A percentile compares a stretch with the other conserved stretches of the same genome.
These are phyloP conservation scores for Amblyraja radiata DNA, from an alignment of 2,797 vertebrate genomes.

Conservation along the genomic window DNA sequence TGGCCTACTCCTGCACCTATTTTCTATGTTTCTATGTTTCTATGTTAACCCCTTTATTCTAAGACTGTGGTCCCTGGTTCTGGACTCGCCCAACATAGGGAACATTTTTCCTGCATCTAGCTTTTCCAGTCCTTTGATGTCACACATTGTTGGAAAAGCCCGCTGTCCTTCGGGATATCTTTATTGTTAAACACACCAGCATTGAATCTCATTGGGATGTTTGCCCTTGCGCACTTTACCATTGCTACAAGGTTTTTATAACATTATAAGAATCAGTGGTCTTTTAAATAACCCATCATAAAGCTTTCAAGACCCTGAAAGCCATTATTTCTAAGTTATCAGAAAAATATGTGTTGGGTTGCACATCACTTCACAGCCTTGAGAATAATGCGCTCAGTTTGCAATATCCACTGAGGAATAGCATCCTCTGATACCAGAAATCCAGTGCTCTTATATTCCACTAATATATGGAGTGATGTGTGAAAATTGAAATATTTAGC, in stretches of 20 bases:
- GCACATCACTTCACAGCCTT: background rate
- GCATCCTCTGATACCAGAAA: background rate
- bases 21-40: too few species aligned
- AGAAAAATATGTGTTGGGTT: background rate
- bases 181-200: too few species aligned
- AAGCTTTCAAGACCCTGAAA: background rate
- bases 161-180: too few species aligned
- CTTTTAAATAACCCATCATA: background rate
- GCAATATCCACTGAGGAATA: background rate
- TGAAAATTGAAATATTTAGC: slow-evolving; percentile 8
- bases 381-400: background rate
- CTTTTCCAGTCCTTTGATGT: too few species aligned
- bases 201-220: background rate
- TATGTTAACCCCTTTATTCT: too few species aligned
- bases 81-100: too few species aligned
- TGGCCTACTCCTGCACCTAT: too few species aligned
- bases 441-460: too few species aligned
- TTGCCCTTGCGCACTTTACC: background rate
- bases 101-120: too few species aligned
- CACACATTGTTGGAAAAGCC: too few species aligned
- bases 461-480: background rate
- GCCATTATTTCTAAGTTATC: background rate
- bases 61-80: too few species aligned
- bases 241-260: background rate
- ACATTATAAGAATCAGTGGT: background rate